A percentile compares a stretch with the other conserved stretches of the same genome.
Conservation (phyloP, 37 sponge, comb jelly and placozoan genomes). For the Ephydatia muelleri region DNA sequence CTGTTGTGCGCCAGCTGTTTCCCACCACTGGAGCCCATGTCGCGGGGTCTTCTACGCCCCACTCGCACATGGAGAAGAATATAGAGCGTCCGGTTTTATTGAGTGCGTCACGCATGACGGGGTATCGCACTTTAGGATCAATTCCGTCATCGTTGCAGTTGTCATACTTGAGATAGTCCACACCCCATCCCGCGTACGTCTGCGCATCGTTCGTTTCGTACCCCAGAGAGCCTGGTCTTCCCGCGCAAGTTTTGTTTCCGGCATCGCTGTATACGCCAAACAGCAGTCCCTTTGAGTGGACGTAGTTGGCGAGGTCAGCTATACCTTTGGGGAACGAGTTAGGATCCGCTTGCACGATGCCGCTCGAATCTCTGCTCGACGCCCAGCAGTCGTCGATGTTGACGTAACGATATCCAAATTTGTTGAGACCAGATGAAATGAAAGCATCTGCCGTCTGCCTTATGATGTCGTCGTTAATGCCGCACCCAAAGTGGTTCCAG, state of each 20-base stretch:
- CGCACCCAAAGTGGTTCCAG: conserved; percentile 77
- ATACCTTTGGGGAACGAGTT: conserved; percentile 74
- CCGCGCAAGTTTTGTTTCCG: conserved; percentile 75
- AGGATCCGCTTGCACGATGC: conserved; percentile 57
- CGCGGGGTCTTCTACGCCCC: conserved; percentile 67
- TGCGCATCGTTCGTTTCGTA: conserved; percentile 72
- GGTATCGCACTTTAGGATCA: conserved; percentile 60
- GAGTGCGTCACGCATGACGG: conserved; percentile 79
- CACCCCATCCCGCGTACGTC: conserved; percentile 75
- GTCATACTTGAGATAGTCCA: conserved; percentile 82
- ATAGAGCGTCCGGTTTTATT: conserved; percentile 74
- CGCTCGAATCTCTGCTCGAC: conserved; percentile 25
- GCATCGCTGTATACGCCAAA: conserved; percentile 92
- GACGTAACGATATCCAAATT: conserved; percentile 78
- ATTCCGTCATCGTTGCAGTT: conserved; percentile 63
- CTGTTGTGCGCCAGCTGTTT: conserved; percentile 90
- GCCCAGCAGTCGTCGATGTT: conserved; percentile 85
- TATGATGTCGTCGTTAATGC: conserved; percentile 51
- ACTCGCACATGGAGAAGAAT: conserved; percentile 88
- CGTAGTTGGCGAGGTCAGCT: conserved; percentile 39
- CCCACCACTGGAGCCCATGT: conserved; percentile 78
- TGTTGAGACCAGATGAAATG: conserved; percentile 34
- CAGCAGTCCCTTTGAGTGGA: conserved; percentile 73
- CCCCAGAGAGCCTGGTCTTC: conserved; percentile 72
- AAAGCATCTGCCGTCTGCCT: conserved; percentile 62